Base-by-base conservation (phyloP, 2,888 invertebrate genomes). In the Agrochola lota region DNA sequence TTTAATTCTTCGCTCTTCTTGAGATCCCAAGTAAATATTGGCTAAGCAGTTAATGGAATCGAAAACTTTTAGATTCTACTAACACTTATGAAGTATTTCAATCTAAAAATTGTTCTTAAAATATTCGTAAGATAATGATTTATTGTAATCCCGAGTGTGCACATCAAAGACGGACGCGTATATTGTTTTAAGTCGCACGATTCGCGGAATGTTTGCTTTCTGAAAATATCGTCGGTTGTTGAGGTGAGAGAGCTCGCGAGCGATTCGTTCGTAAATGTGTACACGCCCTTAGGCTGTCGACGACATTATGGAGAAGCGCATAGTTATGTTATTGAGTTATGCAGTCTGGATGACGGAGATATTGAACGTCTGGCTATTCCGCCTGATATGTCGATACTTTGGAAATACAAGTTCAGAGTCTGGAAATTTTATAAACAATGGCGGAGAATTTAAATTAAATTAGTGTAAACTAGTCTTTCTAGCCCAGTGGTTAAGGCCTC, bases 241-340 rank as follows among this genome's bases (percentile, higher is more conserved):
- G 20, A 70, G n/a, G 43, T 66, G 15, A 63, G 59, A 60, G 40
- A 40, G 35, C 9, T 35, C 46, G 67, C 23, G 12, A 66, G 9
- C 17, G 20, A 11, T 17, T 52, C 26, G 3, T 20, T 43, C 23
- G 52, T 35, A 57, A 84, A 84, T 84, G 60, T 84, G 60, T 59
- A 72, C 68, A 71, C 60, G 20, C 76, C 80, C 71, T 83, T 69
- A 84, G 49, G 46, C 62, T 60, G 52, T 85, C 66, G 78, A 67
- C 72, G 77, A 82, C 78, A 89, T 89, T 87, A 90, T 87, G 82
- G 90, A 90, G 90, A 90, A 88, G 90, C 87, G 93, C 95, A 96
- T 96, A 95, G 94, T 94, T 95, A 91, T 91, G 94, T 91, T 95
- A 96, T 96, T 95, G 95, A 96, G 95, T 94, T 96, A 96, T 96